These are phyloP conservation scores for Heliconius melpomene DNA, from an alignment of 1,140 invertebrate species.

Conservation along the genomic window DNA sequence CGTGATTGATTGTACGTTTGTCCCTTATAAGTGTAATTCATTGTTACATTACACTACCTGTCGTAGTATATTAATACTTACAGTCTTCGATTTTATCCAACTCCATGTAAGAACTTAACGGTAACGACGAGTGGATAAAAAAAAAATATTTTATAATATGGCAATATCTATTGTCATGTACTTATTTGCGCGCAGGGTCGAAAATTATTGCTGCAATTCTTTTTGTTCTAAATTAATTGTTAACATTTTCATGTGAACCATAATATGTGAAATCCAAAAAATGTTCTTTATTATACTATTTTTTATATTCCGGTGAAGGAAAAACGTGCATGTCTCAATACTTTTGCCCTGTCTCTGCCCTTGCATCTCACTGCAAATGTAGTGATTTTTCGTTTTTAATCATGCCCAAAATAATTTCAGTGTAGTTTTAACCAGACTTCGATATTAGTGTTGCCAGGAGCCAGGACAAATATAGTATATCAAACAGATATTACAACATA, in stretches of 20 bases:
- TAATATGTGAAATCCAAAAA: neutral
- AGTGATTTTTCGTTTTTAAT: constrained; percentile 10
- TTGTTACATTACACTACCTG: too few species aligned
- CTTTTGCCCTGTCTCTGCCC: neutral
- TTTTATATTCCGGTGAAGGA: neutral
- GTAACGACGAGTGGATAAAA: too few species aligned
- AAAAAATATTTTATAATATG: too few species aligned
- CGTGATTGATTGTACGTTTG: neutral
- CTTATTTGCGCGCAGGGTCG: neutral
- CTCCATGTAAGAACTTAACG: too few species aligned
- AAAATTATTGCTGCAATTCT: neutral
- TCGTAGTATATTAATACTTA: too few species aligned
- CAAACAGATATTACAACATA: neutral
- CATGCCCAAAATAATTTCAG: neutral
- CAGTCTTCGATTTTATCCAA: too few species aligned
- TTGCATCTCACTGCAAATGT: neutral
- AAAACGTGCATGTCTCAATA: constrained; percentile 11
- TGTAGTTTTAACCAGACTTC: neutral
- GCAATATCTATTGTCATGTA: neutral
- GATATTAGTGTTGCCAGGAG: neutral
- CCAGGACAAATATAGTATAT: neutral
- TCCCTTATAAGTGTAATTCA: neutral
- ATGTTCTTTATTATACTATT: neutral
- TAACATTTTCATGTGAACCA: neutral
- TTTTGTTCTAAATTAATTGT: neutral